Conservation (phyloP, 64 coral and sea anemone species). For the Cladopsammia gracilis region DNA sequence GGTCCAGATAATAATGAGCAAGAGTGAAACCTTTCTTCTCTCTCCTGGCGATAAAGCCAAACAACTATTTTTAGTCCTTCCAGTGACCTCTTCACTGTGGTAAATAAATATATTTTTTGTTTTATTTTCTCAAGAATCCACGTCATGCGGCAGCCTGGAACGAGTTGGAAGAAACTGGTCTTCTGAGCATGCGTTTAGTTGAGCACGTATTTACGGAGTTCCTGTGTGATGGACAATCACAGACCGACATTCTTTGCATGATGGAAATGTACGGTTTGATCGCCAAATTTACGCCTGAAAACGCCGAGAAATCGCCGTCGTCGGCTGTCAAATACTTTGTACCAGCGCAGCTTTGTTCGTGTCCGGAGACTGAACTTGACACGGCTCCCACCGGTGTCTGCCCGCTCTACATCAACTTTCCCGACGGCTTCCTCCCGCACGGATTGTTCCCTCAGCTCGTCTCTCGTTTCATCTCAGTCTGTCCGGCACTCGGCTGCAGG, state of each 20-base stretch:
- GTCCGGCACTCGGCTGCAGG: constrained; percentile 17
- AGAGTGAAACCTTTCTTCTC: no score
- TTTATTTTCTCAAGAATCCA: constrained; percentile 45
- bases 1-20: no score
- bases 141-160: constrained; percentile 40
- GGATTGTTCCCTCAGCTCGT: constrained; percentile 49
- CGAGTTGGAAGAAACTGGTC: constrained; percentile 57
- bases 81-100: no score
- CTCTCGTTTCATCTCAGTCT: constrained; percentile 54
- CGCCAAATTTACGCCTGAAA: constrained; percentile 34
- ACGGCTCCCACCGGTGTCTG: neutral
- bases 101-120: neutral
- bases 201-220: constrained; percentile 67
- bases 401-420: constrained; percentile 46
- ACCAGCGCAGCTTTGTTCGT: constrained; percentile 53
- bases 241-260: constrained; percentile 62
- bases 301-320: neutral
- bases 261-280: constrained; percentile 76
- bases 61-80: no score
- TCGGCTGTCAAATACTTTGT: constrained; percentile 43
- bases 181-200: constrained; percentile 62
- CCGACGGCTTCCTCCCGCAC: constrained; percentile 68
- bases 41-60: no score
- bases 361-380: constrained; percentile 37
- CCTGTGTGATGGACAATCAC: constrained; percentile 36